Base-by-base conservation (phyloP, 2,888 invertebrate genomes). In the Drosophila nigritarsus region DNA sequence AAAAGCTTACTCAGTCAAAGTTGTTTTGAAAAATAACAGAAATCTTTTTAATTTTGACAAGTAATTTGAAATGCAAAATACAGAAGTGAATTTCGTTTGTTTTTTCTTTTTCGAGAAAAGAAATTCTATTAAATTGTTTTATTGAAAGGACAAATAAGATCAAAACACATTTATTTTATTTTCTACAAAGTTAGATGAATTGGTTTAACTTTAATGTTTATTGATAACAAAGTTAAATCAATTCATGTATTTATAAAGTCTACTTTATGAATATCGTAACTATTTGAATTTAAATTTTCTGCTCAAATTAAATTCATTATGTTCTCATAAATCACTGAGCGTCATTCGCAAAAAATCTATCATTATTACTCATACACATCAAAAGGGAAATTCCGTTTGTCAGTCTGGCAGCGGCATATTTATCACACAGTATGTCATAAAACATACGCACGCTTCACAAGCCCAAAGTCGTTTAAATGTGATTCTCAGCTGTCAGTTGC, bases 401-500 rank as follows among this genome's bases (percentile, higher is more conserved):
- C 73, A 42, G 50, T 15, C 27, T 18, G 24, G 5, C n/a, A 36
- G 30, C 9, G 13, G n/a, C 32, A 49, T 42, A 65, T 60, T 62
- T 74, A 65, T 49, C 65, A 65, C 48, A 42, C 34, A 51, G 30
- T 53, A 38, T 65, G 55, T 75, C 66, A 75, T 61, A 55, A 60
- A 50, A 53, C 36, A 53, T 34, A 34, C 20, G 40, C 24, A 20
- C n/a, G 32, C n/a, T 34, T 29, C 18, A 29, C 9, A 34, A 27
- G 40, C 27, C 36, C 29, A 58, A 59, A 27, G 36, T 53, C 48
- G 40, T 54, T 63, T 29, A 69, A 78, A 65, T 71, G 51, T 48
- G 55, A 64, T 34, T 64, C 32, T 45, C 63, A 49, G 73, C 67
- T 79, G 87, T 62, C 77, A 74, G 84, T 68, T 78, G 73, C 51